phyloP scores from a whole-genome alignment of 1,140 invertebrate species.

The Zaprionus tsacasi region DNA sequence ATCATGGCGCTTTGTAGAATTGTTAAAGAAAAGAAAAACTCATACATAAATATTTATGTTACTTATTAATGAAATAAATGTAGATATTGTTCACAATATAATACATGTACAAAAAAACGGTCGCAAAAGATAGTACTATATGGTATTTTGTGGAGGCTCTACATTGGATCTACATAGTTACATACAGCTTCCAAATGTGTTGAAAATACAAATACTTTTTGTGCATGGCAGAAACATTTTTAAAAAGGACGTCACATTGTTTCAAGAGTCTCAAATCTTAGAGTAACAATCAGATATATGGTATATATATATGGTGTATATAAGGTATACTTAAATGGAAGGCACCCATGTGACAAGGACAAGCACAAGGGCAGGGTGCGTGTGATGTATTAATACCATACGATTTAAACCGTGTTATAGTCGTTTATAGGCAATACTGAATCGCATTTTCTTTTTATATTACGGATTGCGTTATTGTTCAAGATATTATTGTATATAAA shows the following conservation, averaged over 20 bases:
- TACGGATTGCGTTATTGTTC: slow-evolving; percentile 70
- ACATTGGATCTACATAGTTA: slow-evolving; percentile 12
- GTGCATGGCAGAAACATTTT: slow-evolving; percentile 57
- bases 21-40: slow-evolving; percentile 51
- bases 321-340: slow-evolving; percentile 35
- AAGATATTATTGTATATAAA: slow-evolving; percentile 52
- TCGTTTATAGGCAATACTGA: slow-evolving; percentile 53
- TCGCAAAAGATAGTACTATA: slow-evolving; percentile 37
- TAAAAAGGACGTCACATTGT: slow-evolving; percentile 76
- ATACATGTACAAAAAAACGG: slow-evolving; percentile 48
- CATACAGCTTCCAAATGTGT: slow-evolving; percentile 3
- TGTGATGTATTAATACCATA: slow-evolving; percentile 25
- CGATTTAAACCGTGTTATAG: slow-evolving; percentile 60
- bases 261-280: slow-evolving; percentile 42
- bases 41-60: slow-evolving; percentile 75
- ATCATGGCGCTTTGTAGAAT: slow-evolving; percentile 28
- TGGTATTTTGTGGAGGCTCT: slow-evolving; percentile 10
- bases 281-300: slow-evolving; percentile 61
- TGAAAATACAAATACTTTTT: slow-evolving; percentile 32
- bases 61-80: slow-evolving; percentile 81
- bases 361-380: slow-evolving; percentile 26
- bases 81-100: slow-evolving; percentile 78
- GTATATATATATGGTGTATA: slow-evolving; percentile 36
- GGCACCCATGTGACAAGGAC: slow-evolving; percentile 25
- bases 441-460: slow-evolving; percentile 64